Evolutionary conservation across 1,140 invertebrate genomes (phyloP).

Genomic region (Trichonephila clavata): DNA sequence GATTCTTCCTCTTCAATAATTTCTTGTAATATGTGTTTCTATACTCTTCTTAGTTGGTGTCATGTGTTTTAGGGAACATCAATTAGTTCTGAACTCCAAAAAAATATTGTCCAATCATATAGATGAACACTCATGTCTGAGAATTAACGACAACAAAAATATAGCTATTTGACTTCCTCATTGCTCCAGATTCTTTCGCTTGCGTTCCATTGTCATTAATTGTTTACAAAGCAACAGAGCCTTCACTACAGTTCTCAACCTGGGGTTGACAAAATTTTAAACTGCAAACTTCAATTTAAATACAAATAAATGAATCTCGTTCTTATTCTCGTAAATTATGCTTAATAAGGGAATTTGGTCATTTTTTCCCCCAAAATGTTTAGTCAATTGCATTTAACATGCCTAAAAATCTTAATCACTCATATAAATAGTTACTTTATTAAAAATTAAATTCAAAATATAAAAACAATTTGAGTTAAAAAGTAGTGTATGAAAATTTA

Average conservation of each 20-base stretch:
- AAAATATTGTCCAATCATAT: slow-evolving; percentile 29
- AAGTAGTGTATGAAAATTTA: too few species aligned
- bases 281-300: too few species aligned
- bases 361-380: too few species aligned
- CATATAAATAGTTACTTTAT: too few species aligned
- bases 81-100: slow-evolving; percentile 3
- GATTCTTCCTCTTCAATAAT: not conserved
- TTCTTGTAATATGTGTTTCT: not conserved
- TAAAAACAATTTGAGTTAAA: too few species aligned
- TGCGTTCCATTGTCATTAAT: not conserved
- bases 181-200: not conserved
- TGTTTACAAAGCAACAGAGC: not conserved
- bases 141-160: slow-evolving; percentile 20
- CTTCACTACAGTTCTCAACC: slow-evolving; percentile 4
- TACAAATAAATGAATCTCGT: too few species aligned
- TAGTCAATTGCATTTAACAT: too few species aligned
- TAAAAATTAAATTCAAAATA: too few species aligned
- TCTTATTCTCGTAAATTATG: too few species aligned
- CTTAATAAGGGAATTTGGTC: too few species aligned
- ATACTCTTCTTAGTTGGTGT: slow-evolving; percentile 17
- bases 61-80: slow-evolving; percentile 16
- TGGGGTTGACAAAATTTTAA: not conserved
- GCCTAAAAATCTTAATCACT: too few species aligned
- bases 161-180: not conserved
- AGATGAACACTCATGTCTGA: slow-evolving; percentile 15